Base-by-base conservation (phyloP, 1,140 invertebrate genomes). In the Macrocentrus cingulum region DNA sequence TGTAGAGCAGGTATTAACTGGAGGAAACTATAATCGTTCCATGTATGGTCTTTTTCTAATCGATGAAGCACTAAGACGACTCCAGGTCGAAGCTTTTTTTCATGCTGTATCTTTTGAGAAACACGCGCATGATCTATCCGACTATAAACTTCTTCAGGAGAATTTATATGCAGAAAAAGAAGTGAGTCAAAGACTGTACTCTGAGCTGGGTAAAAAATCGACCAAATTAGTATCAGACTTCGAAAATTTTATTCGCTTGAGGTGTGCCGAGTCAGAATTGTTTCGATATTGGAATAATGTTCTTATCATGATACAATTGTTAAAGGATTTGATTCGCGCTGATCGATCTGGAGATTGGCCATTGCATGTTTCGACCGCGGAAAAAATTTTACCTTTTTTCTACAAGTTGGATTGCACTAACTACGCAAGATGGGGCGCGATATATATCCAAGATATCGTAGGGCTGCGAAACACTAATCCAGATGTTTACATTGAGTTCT, bases 381-480 rank as follows among this genome's bases (percentile, higher is more conserved):
- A 59, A 23, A 58, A 61, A 44, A 5, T 61, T 11, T 39, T 48
- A 39, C 56, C 62, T 18, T n/a, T 61, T 9, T 59, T 64, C 16
- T 37, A 46, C 36, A n/a, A 44, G 5, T 42, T 61, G 32, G 52
- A 64, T 42, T 16, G 56, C 18, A 29, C 48, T n/a, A 61, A 61
- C 55, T 64, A 64, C 42, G 41, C 44, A 9, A 13, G 44, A 42
- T 63, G 61, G 62, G 6, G 25, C 19, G 2, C 46, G 4, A 13
- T 64, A 9, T 61, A 53, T 41, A 41, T 56, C 7, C 19, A 56
- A 32, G 62, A 64, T 39, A 56, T 59, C 37, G 2, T 50, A 1
- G 15, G 18, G 2, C 13, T 56, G 18, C 1, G 16, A 11, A 11
- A 50, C 1, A 50, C 16, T 4, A 3, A 41, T 50, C 59, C 52